Conservation (phyloP, 2,888 invertebrate species). For the Boloria euphrosyne region DNA sequence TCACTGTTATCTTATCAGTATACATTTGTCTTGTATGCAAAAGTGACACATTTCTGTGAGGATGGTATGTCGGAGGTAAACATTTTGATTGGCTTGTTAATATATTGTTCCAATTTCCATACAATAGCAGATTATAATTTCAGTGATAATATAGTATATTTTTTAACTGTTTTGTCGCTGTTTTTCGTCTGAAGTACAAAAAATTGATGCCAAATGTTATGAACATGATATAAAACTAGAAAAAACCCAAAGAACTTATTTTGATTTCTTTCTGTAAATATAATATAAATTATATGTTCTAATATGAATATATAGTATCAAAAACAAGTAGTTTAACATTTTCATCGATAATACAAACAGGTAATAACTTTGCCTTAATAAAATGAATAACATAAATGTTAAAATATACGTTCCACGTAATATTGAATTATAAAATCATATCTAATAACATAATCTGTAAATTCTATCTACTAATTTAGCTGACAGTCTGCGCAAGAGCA, state of each 20-base stretch:
- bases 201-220: no score
- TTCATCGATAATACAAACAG: no score
- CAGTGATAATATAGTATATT: not conserved
- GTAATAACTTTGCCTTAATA: not conserved
- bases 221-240: no score
- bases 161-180: no score
- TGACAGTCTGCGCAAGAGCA: constrained; percentile 22
- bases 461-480: constrained; percentile 22
- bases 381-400: not conserved
- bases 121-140: not conserved
- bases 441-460: constrained; percentile 21
- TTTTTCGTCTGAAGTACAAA: no score
- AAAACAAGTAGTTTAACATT: no score
- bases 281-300: no score
- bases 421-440: constrained; percentile 15
- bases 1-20: constrained; percentile 44
- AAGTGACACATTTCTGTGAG: constrained; percentile 41
- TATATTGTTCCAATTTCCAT: constrained; percentile 6
- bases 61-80: constrained; percentile 35
- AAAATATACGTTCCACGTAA: no score
- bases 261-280: no score
- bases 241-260: no score
- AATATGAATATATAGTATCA: no score
- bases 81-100: constrained; percentile 33
- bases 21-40: constrained; percentile 42